Evolutionary conservation across 37 sponge, comb jelly and placozoan species (phyloP).

Genomic region (Bolinopsis microptera): DNA sequence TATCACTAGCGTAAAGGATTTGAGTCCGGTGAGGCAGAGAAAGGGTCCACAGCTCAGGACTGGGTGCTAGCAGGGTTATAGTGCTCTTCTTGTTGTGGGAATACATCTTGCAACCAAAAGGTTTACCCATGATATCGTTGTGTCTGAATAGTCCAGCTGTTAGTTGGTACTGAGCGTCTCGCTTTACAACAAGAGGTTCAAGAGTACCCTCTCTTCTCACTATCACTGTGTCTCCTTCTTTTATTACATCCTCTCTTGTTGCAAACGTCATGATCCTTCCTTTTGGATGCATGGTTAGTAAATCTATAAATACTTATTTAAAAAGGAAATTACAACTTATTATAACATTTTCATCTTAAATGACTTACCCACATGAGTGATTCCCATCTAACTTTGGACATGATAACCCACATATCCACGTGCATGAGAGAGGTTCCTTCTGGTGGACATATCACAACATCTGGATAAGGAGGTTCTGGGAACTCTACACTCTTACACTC

Average conservation of each 20-base stretch:
- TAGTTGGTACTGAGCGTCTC: conserved; percentile 76
- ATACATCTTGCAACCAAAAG: conserved; percentile 86
- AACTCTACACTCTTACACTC: conserved; percentile 90
- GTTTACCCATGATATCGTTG: conserved; percentile 79
- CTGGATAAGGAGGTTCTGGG: conserved; percentile 88
- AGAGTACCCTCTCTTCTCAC: conserved; percentile 57
- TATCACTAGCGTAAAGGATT: conserved; percentile 88
- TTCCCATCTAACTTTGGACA: conserved; percentile 89
- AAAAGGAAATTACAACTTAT: too few species aligned
- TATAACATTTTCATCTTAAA: too few species aligned
- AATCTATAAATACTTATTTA: too few species aligned
- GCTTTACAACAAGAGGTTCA: conserved; percentile 19
- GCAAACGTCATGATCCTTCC: conserved; percentile 73
- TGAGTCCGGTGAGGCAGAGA: conserved; percentile 96
- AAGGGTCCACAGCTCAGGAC: conserved; percentile 96
- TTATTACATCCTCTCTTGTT: conserved; percentile 67
- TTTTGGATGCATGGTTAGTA: background rate
- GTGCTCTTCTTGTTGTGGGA: conserved; percentile 79
- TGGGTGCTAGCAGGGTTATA: conserved; percentile 79
- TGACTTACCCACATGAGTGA: conserved; percentile 79
- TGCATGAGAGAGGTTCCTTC: conserved; percentile 40
- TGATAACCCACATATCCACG: conserved; percentile 80
- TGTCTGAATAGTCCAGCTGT: conserved; percentile 78
- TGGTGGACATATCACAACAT: conserved; percentile 73
- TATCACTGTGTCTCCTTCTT: conserved; percentile 82